These are phyloP conservation scores for Ceryle rudis DNA, from an alignment of 2,797 vertebrate genomes.

Conservation along the genomic window DNA sequence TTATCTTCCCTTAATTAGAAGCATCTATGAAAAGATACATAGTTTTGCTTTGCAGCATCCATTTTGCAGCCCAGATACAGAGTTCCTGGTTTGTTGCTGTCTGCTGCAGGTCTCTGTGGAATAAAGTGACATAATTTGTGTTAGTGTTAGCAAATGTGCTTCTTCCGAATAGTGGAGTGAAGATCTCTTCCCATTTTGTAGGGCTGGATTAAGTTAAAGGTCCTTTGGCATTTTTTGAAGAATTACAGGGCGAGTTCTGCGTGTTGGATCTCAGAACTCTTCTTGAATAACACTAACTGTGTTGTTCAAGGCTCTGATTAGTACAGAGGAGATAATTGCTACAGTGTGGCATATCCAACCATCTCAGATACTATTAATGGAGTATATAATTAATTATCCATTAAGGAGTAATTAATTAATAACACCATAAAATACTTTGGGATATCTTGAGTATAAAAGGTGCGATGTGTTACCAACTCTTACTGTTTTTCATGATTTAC, in stretches of 20 bases:
- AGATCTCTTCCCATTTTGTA: not conserved
- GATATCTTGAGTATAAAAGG: not conserved
- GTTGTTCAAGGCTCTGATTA: not conserved
- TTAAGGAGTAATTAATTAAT: not conserved
- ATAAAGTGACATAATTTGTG: not conserved
- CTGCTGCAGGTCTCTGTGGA: not conserved
- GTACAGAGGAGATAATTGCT: not conserved
- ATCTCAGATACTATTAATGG: not conserved
- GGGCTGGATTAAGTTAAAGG: not conserved
- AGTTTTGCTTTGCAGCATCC: not conserved
- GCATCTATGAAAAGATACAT: rapidly evolving
- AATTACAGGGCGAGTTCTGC: not conserved
- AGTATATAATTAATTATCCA: not conserved
- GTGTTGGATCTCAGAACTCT: not conserved
- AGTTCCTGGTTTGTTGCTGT: not conserved
- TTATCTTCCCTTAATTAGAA: not conserved
- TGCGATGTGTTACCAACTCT: not conserved
- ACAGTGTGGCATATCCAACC: not conserved
- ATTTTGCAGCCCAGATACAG: not conserved
- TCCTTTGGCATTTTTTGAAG: not conserved
- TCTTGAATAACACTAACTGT: not conserved
- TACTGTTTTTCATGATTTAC: not conserved
- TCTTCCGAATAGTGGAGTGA: not conserved
- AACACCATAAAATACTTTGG: not conserved
- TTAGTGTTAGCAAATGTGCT: not conserved